These are phyloP conservation scores for Mimas tiliae DNA, from an alignment of 2,888 invertebrate species.

Conservation along the genomic window DNA sequence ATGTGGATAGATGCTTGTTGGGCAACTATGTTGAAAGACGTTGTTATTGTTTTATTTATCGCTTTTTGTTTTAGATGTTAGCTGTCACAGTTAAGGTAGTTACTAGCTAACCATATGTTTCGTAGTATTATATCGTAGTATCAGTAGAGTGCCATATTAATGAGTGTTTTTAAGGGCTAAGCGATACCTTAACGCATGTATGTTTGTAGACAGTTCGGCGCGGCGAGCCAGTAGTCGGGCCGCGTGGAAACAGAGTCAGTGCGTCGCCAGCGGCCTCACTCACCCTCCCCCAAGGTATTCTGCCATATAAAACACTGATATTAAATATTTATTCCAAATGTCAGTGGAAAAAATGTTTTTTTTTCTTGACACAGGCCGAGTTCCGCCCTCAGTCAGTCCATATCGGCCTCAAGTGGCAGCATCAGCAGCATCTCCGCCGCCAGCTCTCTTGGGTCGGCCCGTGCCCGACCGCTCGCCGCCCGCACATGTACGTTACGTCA, in stretches of 20 bases:
- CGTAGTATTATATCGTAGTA: not conserved
- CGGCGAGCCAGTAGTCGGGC: constrained; percentile 92
- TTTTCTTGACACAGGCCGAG: constrained; percentile 83
- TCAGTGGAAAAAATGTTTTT: not conserved
- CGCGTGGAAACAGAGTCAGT: constrained; percentile 94
- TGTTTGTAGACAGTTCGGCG: constrained; percentile 95
- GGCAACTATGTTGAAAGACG: too few species aligned
- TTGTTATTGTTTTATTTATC: not conserved
- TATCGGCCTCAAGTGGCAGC: constrained; percentile 85
- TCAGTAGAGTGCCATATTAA: constrained; percentile 33
- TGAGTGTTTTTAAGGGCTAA: constrained; percentile 54
- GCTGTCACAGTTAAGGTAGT: not conserved
- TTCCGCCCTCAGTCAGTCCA: constrained; percentile 92
- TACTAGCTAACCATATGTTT: not conserved
- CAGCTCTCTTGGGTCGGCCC: constrained; percentile 84
- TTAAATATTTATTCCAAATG: not conserved
- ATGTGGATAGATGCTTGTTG: not conserved
- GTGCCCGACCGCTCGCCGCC: constrained; percentile 87
- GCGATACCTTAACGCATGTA: constrained; percentile 88
- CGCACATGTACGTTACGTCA: constrained; percentile 84
- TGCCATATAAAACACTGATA: not conserved
- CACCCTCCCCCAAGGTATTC: constrained; percentile 77
- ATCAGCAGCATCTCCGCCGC: constrained; percentile 85
- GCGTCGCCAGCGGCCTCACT: constrained; percentile 89
- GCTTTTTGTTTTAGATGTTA: not conserved